These are phyloP conservation scores for Sorex araneus DNA, from an alignment of 2,113 vertebrate species.

Conservation along the genomic window DNA sequence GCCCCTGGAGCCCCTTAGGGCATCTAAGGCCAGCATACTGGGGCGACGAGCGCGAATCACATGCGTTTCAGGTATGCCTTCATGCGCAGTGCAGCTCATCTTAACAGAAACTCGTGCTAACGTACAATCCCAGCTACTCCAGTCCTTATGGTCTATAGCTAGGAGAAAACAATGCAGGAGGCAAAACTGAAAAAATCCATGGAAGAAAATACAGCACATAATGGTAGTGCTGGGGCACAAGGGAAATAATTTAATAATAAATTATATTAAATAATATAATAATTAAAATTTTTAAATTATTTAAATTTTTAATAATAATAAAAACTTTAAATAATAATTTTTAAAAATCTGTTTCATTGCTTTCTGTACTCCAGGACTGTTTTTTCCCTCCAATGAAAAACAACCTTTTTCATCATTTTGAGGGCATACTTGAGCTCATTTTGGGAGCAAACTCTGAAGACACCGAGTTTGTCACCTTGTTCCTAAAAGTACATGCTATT, in stretches of 20 bases:
- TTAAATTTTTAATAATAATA: no score
- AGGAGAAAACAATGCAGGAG: not conserved
- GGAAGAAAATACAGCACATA: not conserved
- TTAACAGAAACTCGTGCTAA: not conserved
- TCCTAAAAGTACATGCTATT: not conserved
- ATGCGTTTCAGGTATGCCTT: not conserved
- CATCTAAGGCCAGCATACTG: no score
- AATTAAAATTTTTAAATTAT: no score
- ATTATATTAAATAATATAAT: no score
- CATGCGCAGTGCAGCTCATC: conserved; percentile 49
- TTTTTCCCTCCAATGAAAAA: not conserved
- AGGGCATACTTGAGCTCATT: not conserved
- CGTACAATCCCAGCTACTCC: no score
- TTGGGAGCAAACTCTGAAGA: not conserved
- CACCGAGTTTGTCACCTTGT: not conserved
- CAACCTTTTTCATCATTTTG: not conserved
- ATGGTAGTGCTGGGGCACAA: not conserved
- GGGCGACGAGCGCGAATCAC: no score
- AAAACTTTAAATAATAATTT: no score
- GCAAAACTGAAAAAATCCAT: not conserved
- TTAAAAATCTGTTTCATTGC: not conserved
- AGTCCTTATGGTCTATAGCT: no score
- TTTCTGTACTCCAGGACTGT: not conserved
- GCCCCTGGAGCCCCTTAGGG: no score
- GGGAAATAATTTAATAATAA: no score